Evolutionary conservation across 64 coral and sea anemone genomes (phyloP).

Genomic region (Astreopora myriophthalma): DNA sequence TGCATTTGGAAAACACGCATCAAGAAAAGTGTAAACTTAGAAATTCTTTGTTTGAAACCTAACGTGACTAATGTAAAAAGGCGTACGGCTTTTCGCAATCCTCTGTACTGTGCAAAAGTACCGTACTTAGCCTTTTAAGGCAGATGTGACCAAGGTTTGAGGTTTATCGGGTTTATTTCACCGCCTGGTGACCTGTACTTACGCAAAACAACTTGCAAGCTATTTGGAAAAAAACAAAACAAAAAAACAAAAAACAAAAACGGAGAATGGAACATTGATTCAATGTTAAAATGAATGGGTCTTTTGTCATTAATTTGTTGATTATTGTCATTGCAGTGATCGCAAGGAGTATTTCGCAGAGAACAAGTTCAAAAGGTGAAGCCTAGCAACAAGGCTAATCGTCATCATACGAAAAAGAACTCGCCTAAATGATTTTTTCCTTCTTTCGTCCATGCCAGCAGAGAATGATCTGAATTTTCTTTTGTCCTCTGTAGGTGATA

Average conservation of each 20-base stretch:
- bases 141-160: background rate
- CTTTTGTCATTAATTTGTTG: background rate
- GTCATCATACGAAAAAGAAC: background rate
- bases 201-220: background rate
- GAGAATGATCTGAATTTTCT: background rate
- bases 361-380: conserved; percentile 40
- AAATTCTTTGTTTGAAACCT: background rate
- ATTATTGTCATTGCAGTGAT: conserved; percentile 20
- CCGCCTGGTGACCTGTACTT: background rate
- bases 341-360: conserved; percentile 1
- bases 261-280: no score
- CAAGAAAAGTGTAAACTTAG: background rate
- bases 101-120: background rate
- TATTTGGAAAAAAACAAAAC: background rate
- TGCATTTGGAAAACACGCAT: background rate
- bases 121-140: background rate
- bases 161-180: background rate
- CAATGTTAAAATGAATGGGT: background rate
- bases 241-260: no score
- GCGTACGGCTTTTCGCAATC: background rate
- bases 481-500: background rate
- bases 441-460: background rate
- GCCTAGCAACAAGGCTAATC: background rate
- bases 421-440: background rate
- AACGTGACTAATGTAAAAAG: background rate